Percentiles rank a stretch among this genome's conserved stretches.
These are phyloP conservation scores for Dasyurus viverrinus DNA, from an alignment of 2,113 vertebrate species.

Conservation along the genomic window DNA sequence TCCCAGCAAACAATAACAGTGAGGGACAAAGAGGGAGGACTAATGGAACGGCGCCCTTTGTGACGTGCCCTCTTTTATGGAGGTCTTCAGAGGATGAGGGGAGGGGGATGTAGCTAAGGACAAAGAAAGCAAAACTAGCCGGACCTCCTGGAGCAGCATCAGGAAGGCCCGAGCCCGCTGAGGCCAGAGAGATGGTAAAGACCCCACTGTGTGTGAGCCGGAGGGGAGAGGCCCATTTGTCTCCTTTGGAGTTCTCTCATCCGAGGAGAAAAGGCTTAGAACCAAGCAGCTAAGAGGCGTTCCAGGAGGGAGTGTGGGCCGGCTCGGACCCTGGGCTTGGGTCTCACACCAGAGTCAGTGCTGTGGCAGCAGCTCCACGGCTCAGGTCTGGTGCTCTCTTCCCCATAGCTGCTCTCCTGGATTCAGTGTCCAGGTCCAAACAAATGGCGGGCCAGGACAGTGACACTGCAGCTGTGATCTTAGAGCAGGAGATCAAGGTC, in stretches of 20 bases:
- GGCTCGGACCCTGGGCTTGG: background rate
- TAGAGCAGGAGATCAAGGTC: background rate
- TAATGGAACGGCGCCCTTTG: background rate
- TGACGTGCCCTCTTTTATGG: fast-evolving
- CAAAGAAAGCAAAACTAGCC: background rate
- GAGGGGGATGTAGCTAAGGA: background rate
- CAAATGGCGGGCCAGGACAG: background rate
- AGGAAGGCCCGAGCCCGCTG: background rate
- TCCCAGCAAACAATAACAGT: background rate
- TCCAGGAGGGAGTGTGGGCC: background rate
- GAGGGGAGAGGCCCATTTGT: background rate
- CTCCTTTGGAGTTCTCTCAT: background rate
- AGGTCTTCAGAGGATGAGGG: background rate
- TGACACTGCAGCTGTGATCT: background rate
- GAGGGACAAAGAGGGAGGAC: background rate
- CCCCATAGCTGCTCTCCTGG: background rate
- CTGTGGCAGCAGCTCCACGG: background rate
- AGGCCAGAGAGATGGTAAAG: background rate
- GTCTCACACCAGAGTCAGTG: background rate
- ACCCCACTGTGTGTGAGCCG: too few species aligned
- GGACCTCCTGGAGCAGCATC: too few species aligned
- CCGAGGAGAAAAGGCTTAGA: background rate
- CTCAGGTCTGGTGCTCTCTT: background rate
- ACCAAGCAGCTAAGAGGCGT: background rate
- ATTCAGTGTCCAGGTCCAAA: background rate